A percentile compares a stretch with the other conserved stretches of the same genome.
These are phyloP conservation scores for Sylvilagus floridanus DNA, from an alignment of 2,797 vertebrate species.

Conservation along the genomic window DNA sequence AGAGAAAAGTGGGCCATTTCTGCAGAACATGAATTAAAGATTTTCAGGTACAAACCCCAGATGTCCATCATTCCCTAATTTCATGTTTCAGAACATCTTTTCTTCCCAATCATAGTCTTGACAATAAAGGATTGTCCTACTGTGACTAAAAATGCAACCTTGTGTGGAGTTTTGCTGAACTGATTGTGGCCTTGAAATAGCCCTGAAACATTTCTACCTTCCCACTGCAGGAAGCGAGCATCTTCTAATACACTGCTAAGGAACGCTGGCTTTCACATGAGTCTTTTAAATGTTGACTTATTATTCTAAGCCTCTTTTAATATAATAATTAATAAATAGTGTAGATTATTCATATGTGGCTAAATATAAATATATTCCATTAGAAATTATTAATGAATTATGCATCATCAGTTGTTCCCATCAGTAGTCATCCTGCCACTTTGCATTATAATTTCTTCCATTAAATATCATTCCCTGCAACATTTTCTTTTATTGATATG, in stretches of 20 bases:
- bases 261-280: neutral
- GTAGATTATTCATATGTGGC: neutral
- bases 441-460: neutral
- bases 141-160: neutral
- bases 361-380: neutral
- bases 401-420: neutral
- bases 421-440: neutral
- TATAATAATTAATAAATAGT: neutral
- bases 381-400: neutral
- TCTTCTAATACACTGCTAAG: neutral
- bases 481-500: neutral
- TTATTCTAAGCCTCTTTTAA: neutral
- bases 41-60: neutral
- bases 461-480: neutral
- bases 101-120: neutral
- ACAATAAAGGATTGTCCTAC: neutral
- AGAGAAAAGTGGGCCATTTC: neutral
- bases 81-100: neutral
- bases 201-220: neutral
- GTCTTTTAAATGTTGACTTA: neutral
- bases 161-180: neutral
- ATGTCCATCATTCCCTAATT: neutral
- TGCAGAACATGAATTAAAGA: neutral
- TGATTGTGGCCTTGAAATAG: neutral
- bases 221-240: neutral